Evolutionary conservation across 2,797 vertebrate species (phyloP), one percentile per base, ranked within the genome.

Genomic region (Menidia menidia): DNA sequence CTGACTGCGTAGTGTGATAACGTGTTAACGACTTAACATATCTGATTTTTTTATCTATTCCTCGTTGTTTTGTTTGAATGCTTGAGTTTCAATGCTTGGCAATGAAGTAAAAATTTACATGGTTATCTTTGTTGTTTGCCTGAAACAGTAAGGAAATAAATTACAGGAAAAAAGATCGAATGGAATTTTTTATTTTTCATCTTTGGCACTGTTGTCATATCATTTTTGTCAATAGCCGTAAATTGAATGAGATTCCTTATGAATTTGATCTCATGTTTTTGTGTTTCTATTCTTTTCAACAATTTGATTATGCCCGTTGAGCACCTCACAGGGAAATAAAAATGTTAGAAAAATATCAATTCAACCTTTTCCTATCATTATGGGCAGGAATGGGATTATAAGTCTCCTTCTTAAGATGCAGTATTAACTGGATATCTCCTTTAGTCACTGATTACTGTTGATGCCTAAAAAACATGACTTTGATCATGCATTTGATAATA

Each of bases 361-460:
- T 57, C 31, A 53, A 0, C 33, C 43, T 70, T 68, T 33, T 59
- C 30, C n/a, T 19, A 1, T 75, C 25, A 60, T 48, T 61, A 1
- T 71, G 64, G 78, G 54, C 50, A n/a, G 18, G 47, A 62, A 60
- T 43, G 42, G 45, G n/a, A 45, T 2, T 14, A 19, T 10, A 59
- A 41, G 13, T 44, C 41, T 63, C 68, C 50, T 42, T 69, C 31
- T 41, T 43, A 45, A 70, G 31, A 80, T 47, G 53, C 31, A 30
- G 48, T 53, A 73, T 75, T 80, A 77, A 77, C 76, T 76, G 56
- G 62, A 60, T 62, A 41, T 79, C 65, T 73, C 64, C 47, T 71
- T 68, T 13, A 30, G 56, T 62, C 32, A 71, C 71, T 83, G 55
- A 77, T 68, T 64, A 71, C 63, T 57, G 33, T 16, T 12, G 33